phyloP scores from a whole-genome alignment of 2,888 invertebrate species.

The Tinea trinotella region DNA sequence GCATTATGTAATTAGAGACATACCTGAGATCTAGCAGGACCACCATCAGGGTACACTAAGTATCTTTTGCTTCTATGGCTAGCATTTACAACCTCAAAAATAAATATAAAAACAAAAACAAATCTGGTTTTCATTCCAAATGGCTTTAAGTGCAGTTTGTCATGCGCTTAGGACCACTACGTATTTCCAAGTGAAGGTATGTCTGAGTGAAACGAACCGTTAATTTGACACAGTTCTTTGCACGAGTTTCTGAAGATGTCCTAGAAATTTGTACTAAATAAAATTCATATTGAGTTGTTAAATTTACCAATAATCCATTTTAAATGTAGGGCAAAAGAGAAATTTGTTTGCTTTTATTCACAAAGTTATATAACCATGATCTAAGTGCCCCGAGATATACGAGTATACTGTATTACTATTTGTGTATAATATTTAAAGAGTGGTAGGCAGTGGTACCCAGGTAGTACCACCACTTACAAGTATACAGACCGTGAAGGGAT shows the following conservation, averaged over 20 bases:
- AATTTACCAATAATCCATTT: neutral
- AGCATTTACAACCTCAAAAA: neutral
- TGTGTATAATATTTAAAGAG: too few relatives aligned
- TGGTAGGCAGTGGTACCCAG: too few relatives aligned
- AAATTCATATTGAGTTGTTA: neutral
- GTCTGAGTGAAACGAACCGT: neutral
- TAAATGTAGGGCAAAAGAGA: neutral
- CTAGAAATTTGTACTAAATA: neutral
- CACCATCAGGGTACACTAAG: constrained; percentile 72
- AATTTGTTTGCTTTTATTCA: too few relatives aligned
- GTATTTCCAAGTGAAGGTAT: neutral
- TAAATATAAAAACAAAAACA: neutral
- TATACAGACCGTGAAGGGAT: too few relatives aligned
- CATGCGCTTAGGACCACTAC: neutral
- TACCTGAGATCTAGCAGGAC: constrained; percentile 74
- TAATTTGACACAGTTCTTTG: neutral
- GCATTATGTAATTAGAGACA: constrained; percentile 16
- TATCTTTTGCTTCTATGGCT: constrained; percentile 37
- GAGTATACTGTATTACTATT: too few relatives aligned
- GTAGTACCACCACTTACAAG: too few relatives aligned
- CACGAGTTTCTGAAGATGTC: neutral
- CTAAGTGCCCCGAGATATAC: too few relatives aligned
- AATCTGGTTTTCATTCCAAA: neutral
- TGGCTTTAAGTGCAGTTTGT: neutral
- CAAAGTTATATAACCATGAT: too few relatives aligned